Conservation (phyloP, 2,113 vertebrate species). For the Octodon degus region DNA sequence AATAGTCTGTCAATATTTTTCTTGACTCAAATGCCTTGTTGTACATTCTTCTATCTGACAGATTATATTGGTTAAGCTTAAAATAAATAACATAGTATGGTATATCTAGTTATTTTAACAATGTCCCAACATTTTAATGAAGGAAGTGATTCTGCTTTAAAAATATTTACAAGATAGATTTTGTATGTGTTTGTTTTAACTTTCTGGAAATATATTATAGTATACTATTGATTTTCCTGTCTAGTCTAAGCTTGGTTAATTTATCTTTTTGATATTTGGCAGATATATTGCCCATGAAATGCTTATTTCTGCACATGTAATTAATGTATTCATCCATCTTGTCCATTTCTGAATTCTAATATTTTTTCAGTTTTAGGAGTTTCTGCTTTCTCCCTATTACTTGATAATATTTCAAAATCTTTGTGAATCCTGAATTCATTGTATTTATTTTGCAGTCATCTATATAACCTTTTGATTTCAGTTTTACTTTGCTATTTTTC, state of each 20-base stretch:
- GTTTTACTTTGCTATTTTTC: background rate
- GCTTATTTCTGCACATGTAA: constrained; percentile 32
- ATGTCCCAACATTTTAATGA: constrained; percentile 4
- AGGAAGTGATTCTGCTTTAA: background rate
- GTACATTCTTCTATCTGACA: background rate
- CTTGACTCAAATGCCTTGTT: background rate
- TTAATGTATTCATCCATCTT: background rate
- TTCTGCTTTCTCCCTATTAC: background rate
- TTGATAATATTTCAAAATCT: constrained; percentile 33
- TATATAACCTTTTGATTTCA: background rate
- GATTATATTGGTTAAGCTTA: background rate
- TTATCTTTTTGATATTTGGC: constrained; percentile 36
- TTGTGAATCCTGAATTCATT: constrained; percentile 11
- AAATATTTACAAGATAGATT: background rate
- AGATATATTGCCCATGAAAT: constrained; percentile 1
- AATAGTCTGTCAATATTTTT: background rate
- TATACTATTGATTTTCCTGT: constrained; percentile 20
- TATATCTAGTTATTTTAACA: background rate
- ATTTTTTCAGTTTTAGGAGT: background rate
- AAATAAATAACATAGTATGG: background rate
- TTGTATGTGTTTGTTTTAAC: background rate
- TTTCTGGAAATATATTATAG: background rate
- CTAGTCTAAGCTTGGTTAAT: constrained; percentile 22
- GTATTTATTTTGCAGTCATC: constrained; percentile 19
- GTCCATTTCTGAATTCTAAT: constrained; percentile 6